Evolutionary conservation across 2,113 vertebrate genomes (phyloP), one percentile per base, ranked within the genome.

Genomic region (Peucedramus taeniatus): DNA sequence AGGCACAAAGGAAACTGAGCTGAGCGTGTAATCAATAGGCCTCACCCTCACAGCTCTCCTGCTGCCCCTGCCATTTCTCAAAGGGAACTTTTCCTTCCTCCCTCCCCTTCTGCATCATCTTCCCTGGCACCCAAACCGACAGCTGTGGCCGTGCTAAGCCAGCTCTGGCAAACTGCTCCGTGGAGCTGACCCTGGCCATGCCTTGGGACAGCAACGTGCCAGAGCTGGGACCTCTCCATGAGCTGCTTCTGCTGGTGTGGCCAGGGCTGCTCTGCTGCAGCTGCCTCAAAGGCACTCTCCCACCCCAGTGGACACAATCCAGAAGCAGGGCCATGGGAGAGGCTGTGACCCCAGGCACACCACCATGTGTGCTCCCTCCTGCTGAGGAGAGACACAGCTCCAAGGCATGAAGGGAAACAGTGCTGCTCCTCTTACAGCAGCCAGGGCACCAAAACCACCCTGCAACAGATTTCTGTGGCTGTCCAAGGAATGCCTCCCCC

Each of bases 11-110:
- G 89, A 64, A 84, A 56, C 40, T 0, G 23, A 84, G 87, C 90
- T 51, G 44, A 87, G 93, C 69, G 1, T 90, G 93, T 85, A 92
- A 96, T 90, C 85, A 90, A 92, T 31, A 96, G 84, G 59, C 87
- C 86, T 93, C 91, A 64, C 69, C 81, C 94, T 75, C 8, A 0
- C 61, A 89, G 91, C 76, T 71, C 93, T 84, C 90, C 94, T 84
- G 89, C 90, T 86, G 69, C 30, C 39, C 3, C 82, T 93, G 76
- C 74, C 53, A 65, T 71, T 95, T 96, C 94, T 91, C 96, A 87
- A 91, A 82, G 64, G 49, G 44, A 90, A 77, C 80, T 95, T 95
- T 60, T 77, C 76, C 81, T 83, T 92, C 92, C 88, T 91, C 60
- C 56, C 77, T 57, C 82, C 61, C 64, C 66, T 88, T 22, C 51